Conservation (phyloP, 35 echinoderm and acorn worm genomes). For the Apostichopus parvimensis region DNA sequence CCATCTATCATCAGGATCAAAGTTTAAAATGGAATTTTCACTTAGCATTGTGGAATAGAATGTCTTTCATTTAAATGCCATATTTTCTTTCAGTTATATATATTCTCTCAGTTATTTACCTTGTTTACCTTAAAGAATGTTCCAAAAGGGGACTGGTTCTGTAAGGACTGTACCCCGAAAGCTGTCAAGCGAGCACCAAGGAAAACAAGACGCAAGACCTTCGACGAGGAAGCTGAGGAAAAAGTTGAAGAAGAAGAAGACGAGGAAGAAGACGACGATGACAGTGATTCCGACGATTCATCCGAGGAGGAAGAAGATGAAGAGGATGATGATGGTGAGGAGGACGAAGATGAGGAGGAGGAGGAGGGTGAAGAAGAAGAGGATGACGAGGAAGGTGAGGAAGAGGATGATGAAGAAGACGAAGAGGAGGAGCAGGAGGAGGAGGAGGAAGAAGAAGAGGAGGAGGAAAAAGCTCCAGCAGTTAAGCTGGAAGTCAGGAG, state of each 20-base stretch:
- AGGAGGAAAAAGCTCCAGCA: slow-evolving; percentile 51
- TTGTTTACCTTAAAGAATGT: slow-evolving; percentile 58
- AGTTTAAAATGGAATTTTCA: no score
- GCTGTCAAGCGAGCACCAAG: slow-evolving; percentile 67
- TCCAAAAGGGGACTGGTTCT: slow-evolving; percentile 95
- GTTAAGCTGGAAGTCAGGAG: slow-evolving; percentile 13
- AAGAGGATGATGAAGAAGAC: slow-evolving; percentile 61
- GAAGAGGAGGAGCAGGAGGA: slow-evolving; percentile 52
- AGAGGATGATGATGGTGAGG: slow-evolving; percentile 71
- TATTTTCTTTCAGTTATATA: no score
- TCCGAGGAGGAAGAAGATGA: slow-evolving; percentile 61
- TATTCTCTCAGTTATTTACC: not conserved
- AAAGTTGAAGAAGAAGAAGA: slow-evolving; percentile 65
- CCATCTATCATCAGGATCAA: no score
- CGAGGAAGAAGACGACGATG: slow-evolving; percentile 62
- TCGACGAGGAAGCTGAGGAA: slow-evolving; percentile 64
- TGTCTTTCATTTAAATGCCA: no score
- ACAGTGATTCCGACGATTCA: slow-evolving; percentile 57
- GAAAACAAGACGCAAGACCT: slow-evolving; percentile 55
- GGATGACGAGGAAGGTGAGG: slow-evolving; percentile 63
- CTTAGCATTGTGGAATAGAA: no score
- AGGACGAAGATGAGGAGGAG: slow-evolving; percentile 55
- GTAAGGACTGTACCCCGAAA: slow-evolving; percentile 91
- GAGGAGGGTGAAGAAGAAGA: slow-evolving; percentile 47
- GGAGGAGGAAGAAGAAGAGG: slow-evolving; percentile 42